These are phyloP conservation scores for Lagopus muta DNA, from an alignment of 2,113 vertebrate species.

Conservation along the genomic window DNA sequence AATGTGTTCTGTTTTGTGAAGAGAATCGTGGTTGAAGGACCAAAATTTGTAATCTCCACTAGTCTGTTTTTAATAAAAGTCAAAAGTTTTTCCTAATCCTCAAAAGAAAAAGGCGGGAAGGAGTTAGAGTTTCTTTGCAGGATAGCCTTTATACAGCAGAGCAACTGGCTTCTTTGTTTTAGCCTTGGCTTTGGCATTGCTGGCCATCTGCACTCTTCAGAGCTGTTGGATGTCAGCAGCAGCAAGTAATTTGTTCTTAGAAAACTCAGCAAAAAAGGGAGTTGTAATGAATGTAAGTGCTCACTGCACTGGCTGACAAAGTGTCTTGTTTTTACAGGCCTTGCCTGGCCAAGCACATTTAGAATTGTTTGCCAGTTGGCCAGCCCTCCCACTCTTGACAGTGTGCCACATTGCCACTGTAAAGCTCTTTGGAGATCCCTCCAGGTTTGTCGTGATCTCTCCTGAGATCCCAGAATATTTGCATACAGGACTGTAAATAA, in stretches of 20 bases:
- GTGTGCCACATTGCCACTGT: not conserved
- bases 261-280: not conserved
- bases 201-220: slow-evolving; percentile 33
- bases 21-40: not conserved
- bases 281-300: not conserved
- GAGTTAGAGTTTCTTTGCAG: not conserved
- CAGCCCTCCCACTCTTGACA: not conserved
- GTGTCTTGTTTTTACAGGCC: slow-evolving; percentile 12
- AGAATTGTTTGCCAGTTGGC: slow-evolving; percentile 24
- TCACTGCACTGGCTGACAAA: not conserved
- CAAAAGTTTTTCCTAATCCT: not conserved
- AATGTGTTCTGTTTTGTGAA: not conserved
- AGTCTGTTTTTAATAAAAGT: not conserved
- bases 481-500: not conserved
- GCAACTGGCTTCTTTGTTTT: not conserved
- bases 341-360: not conserved
- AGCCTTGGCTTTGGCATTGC: not conserved
- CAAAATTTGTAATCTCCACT: not conserved
- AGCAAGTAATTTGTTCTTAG: not conserved
- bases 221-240: not conserved
- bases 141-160: not conserved
- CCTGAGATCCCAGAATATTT: not conserved
- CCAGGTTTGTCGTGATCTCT: not conserved
- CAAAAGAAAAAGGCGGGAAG: not conserved
- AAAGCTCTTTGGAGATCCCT: not conserved